phyloP scores from a whole-genome alignment of 1,140 invertebrate genomes.

The Diprion similis region DNA sequence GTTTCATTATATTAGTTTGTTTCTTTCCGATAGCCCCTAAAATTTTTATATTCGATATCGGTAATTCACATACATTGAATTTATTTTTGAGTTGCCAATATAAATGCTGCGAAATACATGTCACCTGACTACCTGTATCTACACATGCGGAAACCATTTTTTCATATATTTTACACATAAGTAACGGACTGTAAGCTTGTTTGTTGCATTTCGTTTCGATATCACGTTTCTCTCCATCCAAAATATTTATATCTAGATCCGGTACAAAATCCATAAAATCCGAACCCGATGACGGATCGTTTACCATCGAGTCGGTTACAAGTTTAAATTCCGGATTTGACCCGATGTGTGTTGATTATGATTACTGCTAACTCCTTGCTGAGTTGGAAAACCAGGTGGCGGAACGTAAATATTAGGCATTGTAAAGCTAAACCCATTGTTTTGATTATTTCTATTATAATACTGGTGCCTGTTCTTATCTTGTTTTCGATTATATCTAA shows the following conservation, averaged over 20 bases:
- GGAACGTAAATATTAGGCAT: neutral
- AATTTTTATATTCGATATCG: slow-evolving; percentile 19
- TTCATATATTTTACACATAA: neutral
- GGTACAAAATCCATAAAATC: neutral
- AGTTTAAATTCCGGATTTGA: neutral
- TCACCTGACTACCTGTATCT: slow-evolving; percentile 23
- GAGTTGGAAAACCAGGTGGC: neutral
- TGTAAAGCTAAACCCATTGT: neutral
- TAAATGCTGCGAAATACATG: slow-evolving; percentile 8
- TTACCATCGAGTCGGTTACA: neutral
- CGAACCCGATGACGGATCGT: neutral
- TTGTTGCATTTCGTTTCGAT: neutral
- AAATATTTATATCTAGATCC: neutral
- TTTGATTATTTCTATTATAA: neutral
- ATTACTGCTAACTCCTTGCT: neutral
- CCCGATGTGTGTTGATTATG: neutral
- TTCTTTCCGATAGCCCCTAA: slow-evolving; percentile 19
- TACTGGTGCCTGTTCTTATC: neutral
- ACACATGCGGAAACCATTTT: slow-evolving; percentile 10
- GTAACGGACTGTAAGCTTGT: neutral
- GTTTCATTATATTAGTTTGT: slow-evolving; percentile 15
- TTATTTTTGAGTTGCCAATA: slow-evolving; percentile 11
- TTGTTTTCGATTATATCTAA: neutral
- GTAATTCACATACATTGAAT: slow-evolving; percentile 13
- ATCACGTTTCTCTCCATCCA: neutral